These are phyloP conservation scores for Melitaea athalia DNA, from an alignment of 2,888 invertebrate genomes.

Conservation along the genomic window DNA sequence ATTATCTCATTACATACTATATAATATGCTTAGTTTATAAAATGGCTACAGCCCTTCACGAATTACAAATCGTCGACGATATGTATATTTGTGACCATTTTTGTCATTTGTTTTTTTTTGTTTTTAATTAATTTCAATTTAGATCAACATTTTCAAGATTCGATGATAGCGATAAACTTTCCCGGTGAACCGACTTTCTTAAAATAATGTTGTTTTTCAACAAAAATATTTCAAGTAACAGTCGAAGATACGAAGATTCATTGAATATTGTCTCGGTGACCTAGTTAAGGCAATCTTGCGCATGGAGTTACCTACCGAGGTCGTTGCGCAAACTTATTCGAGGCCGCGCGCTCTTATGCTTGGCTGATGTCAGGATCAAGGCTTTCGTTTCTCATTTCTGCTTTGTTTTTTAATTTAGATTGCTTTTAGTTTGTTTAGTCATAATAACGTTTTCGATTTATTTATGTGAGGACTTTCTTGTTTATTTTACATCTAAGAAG, in stretches of 20 bases:
- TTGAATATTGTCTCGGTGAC: constrained; percentile 14
- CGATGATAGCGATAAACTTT: background rate
- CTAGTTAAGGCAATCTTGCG: constrained; percentile 25
- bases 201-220: background rate
- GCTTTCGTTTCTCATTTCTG: constrained; percentile 26
- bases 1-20: too few relatives aligned
- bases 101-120: background rate
- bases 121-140: background rate
- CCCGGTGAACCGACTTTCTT: background rate
- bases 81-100: too few relatives aligned
- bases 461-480: too few relatives aligned
- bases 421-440: constrained; percentile 8
- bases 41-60: too few relatives aligned
- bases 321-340: constrained; percentile 62
- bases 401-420: background rate
- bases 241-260: background rate
- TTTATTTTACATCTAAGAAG: too few relatives aligned
- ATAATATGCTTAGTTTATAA: too few relatives aligned
- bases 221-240: background rate
- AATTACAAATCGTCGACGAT: background rate
- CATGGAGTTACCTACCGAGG: constrained; percentile 21
- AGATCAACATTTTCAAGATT: background rate
- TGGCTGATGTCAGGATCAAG: constrained; percentile 75
- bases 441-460: background rate
- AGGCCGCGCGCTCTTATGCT: constrained; percentile 61